Evolutionary conservation across 2,888 invertebrate species (phyloP), one percentile per base, ranked within the genome.

Genomic region (Rhingia rostrata): DNA sequence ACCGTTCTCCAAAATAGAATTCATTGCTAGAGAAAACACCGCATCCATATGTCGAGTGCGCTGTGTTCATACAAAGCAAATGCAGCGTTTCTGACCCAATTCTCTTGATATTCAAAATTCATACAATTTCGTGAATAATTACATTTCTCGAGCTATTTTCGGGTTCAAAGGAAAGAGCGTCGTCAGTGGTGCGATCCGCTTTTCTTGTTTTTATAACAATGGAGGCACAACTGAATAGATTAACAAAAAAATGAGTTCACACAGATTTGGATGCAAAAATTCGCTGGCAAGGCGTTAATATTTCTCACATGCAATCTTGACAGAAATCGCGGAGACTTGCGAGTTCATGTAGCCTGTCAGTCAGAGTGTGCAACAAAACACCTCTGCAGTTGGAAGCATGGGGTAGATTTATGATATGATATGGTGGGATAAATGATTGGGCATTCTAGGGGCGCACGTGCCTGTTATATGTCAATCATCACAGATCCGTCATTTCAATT

Each of bases 41-140:
- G 22, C 22, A 22, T 22, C 22, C 22, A 22, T 2, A 22, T 2
- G 1, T 22, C 22, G 22, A 22, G 22, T 22, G 22, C 22, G 22
- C 22, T 22, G 1, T 22, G 22, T 2, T 22, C 22, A 22, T 22
- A 22, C 22, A 22, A 22, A 22, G 22, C 22, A 22, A 22, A 2
- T 22, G 22, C 22, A 22, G 22, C 22, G 22, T n/a, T 39, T 64
- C 56, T 64, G 56, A 74, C 64, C 73, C 56, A 64, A 47, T 74
- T 74, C 56, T 39, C 64, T 37, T 56, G 56, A 56, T 39, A 45
- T 54, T 73, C 45, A 73, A 73, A 61, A 73, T 73, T 53, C 51
- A 10, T 73, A 37, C 47, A 47, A 63, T 56, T 54, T 72, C 43
- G 51, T 53, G 72, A 60, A 53, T 72, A 72, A 72, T 56, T 49